Conservation (phyloP, 2,797 vertebrate genomes). For the Xiphophorus birchmanni region DNA sequence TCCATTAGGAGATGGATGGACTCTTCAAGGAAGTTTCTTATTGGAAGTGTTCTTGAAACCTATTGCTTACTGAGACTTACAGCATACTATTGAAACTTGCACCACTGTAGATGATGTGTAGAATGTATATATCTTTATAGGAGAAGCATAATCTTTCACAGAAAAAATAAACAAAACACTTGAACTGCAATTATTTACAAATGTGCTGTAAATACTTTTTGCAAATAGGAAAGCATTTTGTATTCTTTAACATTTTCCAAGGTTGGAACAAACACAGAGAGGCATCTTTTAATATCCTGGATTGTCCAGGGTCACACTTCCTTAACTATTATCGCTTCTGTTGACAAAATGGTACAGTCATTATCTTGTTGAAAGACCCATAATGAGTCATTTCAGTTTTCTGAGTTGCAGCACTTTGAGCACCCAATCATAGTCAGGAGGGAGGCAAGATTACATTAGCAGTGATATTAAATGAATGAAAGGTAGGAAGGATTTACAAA, state of each 20-base stretch:
- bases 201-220: background rate
- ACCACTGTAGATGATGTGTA: no score
- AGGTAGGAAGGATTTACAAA: background rate
- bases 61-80: background rate
- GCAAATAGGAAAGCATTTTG: background rate
- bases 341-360: background rate
- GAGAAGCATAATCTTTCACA: background rate
- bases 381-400: background rate
- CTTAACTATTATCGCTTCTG: background rate
- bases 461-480: background rate
- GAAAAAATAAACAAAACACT: background rate
- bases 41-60: conserved; percentile 2
- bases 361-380: background rate
- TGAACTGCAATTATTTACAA: background rate
- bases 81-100: no score
- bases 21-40: conserved; percentile 34
- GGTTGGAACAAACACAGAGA: background rate
- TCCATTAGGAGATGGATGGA: background rate
- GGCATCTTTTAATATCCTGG: background rate
- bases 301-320: background rate
- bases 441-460: background rate
- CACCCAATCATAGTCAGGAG: background rate
- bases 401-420: background rate
- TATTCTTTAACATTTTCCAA: background rate
- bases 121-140: background rate